phyloP scores from a whole-genome alignment of 2,113 vertebrate species.

The Bos javanicus region DNA sequence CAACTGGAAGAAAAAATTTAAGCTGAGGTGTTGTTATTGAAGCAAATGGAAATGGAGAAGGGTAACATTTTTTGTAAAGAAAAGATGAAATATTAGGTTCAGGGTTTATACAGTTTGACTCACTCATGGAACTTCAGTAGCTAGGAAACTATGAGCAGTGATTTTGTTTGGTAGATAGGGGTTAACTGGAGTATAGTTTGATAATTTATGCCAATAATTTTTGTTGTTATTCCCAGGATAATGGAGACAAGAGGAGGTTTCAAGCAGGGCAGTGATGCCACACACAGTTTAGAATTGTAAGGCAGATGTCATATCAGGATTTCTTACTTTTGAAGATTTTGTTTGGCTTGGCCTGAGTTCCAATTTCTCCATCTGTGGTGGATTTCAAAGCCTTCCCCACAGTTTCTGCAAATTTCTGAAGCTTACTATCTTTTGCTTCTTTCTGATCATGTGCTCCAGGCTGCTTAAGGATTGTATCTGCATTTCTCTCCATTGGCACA shows the following conservation, averaged over 20 bases:
- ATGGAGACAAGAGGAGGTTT: neutral
- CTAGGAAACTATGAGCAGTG: neutral
- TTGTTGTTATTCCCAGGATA: neutral
- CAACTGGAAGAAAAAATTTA: neutral
- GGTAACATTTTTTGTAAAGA: neutral
- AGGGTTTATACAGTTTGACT: neutral
- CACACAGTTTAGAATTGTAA: neutral
- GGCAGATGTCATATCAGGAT: neutral
- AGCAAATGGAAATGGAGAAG: neutral
- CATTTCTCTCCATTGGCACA: neutral
- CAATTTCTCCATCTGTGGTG: neutral
- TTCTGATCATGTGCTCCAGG: neutral
- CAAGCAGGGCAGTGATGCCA: neutral
- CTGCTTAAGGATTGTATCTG: neutral
- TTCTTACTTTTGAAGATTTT: slow-evolving; percentile 16
- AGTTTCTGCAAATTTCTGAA: neutral
- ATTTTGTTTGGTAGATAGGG: neutral
- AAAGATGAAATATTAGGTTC: neutral
- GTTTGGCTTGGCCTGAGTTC: neutral
- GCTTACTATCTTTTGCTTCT: neutral
- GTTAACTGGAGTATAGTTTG: neutral
- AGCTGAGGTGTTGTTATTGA: neutral
- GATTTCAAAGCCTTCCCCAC: neutral
- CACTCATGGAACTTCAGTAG: neutral
- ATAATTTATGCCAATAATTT: neutral